Percentiles rank a stretch among this genome's conserved stretches.
Conservation (phyloP, 2,888 invertebrate species). For the Clitarchus hookeri region DNA sequence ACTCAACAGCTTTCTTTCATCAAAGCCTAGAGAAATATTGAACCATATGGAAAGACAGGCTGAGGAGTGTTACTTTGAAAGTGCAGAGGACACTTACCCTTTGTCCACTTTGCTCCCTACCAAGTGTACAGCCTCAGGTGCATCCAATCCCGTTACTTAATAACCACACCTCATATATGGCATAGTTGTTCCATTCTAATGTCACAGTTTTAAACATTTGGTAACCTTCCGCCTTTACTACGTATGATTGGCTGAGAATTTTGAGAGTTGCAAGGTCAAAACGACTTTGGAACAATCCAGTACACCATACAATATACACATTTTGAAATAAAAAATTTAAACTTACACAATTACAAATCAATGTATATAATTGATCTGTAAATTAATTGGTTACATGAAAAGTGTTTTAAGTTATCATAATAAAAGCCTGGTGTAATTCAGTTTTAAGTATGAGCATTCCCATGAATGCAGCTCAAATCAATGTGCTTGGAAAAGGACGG, state of each 20-base stretch:
- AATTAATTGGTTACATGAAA: neutral
- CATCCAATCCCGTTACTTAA: too few species aligned
- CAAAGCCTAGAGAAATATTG: too few species aligned
- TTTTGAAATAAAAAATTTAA: neutral
- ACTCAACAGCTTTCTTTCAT: too few species aligned
- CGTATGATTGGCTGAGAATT: neutral
- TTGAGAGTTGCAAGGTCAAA: conserved; percentile 1
- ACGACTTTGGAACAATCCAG: neutral
- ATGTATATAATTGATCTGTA: neutral
- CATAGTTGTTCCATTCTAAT: too few species aligned
- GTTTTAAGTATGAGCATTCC: conserved; percentile 9
- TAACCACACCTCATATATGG: too few species aligned
- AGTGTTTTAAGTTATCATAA: neutral
- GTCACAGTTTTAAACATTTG: too few species aligned
- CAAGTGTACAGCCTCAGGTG: too few species aligned
- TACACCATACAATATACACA: neutral
- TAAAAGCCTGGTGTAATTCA: neutral
- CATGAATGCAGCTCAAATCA: neutral
- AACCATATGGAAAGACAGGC: too few species aligned
- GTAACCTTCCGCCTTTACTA: neutral
- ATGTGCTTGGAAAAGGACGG: conserved; percentile 9
- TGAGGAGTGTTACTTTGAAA: too few species aligned
- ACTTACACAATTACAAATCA: neutral
- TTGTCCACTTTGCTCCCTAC: too few species aligned
- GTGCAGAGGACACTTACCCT: too few species aligned